These are phyloP conservation scores for Octopus sinensis DNA, from an alignment of 1,140 invertebrate species.

Conservation along the genomic window DNA sequence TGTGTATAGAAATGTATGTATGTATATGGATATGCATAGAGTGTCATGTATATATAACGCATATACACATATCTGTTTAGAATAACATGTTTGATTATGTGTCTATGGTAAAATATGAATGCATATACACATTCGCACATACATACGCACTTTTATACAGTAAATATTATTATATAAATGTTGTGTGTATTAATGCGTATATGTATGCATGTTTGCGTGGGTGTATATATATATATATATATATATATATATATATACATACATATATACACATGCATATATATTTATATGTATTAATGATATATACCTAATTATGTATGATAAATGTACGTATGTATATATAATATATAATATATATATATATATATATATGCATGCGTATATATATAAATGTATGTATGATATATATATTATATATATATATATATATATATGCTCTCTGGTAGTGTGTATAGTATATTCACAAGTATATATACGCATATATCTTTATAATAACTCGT, in stretches of 20 bases:
- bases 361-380: background rate
- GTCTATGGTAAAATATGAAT: background rate
- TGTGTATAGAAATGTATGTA: background rate
- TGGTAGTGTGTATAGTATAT: too few species aligned
- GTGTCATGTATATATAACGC: background rate
- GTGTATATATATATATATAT: background rate
- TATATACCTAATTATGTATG: background rate
- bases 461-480: too few species aligned
- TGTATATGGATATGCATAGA: background rate
- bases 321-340: background rate
- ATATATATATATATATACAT: background rate
- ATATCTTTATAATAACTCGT: too few species aligned
- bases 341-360: background rate
- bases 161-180: too few species aligned
- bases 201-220: background rate
- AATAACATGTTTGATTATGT: background rate
- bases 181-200: background rate
- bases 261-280: background rate
- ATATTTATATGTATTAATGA: background rate
- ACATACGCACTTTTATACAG: background rate
- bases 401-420: too few species aligned
- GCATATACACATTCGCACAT: background rate
- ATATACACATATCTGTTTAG: background rate
- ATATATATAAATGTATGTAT: too few species aligned
- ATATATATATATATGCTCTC: too few species aligned